These are phyloP conservation scores for Eublepharis macularius DNA, from an alignment of 2,113 vertebrate species.

Conservation along the genomic window DNA sequence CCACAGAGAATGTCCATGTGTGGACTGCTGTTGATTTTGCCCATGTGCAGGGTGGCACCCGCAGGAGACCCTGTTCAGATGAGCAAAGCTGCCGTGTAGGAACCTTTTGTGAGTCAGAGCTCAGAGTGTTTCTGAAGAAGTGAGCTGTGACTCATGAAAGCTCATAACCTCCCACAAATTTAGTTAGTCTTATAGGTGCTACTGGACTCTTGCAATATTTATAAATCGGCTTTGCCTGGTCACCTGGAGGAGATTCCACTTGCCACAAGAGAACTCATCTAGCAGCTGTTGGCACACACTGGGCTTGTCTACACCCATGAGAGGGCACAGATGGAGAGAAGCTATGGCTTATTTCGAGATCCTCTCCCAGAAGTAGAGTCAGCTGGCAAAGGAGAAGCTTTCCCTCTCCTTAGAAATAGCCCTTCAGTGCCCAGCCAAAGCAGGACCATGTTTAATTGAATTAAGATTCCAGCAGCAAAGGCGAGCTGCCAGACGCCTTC, in stretches of 20 bases:
- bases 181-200: too few relatives aligned
- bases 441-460: neutral
- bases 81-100: too few relatives aligned
- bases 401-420: neutral
- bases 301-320: neutral
- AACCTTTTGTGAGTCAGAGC: too few relatives aligned
- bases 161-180: too few relatives aligned
- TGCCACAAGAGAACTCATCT: neutral
- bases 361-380: neutral
- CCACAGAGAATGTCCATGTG: too few relatives aligned
- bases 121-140: too few relatives aligned
- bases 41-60: too few relatives aligned
- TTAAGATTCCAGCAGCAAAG: conserved; percentile 26
- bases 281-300: neutral
- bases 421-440: neutral
- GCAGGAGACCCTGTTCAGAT: too few relatives aligned
- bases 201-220: too few relatives aligned
- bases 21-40: too few relatives aligned
- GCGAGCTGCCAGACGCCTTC: neutral
- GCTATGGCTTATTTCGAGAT: neutral
- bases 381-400: neutral
- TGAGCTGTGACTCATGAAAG: too few relatives aligned
- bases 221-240: neutral
- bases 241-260: neutral
- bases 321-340: neutral